phyloP scores from a whole-genome alignment of 2,888 invertebrate species.

The Bedellia somnulentella region DNA sequence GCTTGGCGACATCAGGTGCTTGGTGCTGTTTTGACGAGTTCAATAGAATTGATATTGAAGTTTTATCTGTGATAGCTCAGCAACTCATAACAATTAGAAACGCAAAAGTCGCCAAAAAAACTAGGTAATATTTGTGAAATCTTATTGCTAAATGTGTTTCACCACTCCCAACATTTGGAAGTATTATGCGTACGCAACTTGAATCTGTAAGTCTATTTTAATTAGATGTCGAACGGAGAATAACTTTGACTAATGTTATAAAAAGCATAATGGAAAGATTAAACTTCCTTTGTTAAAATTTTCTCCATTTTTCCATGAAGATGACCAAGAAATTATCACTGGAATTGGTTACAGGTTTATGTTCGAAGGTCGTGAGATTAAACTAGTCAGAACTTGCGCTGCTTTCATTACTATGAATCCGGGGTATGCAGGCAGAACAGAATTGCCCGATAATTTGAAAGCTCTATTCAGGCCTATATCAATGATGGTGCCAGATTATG shows the following conservation, averaged over 20 bases:
- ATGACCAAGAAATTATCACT: background rate
- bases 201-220: too few relatives aligned
- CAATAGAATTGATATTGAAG: conserved; percentile 89
- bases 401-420: conserved; percentile 93
- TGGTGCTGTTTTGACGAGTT: conserved; percentile 95
- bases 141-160: too few relatives aligned
- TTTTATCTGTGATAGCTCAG: conserved; percentile 86
- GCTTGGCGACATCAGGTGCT: conserved; percentile 85
- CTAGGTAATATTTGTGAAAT: too few relatives aligned
- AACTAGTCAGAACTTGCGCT: conserved; percentile 76
- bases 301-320: conserved; percentile 2
- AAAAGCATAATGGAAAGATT: too few relatives aligned
- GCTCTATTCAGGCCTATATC: conserved; percentile 84
- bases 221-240: too few relatives aligned
- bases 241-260: too few relatives aligned
- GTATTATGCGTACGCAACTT: too few relatives aligned
- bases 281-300: too few relatives aligned
- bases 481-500: conserved; percentile 94
- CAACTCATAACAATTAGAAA: conserved; percentile 86
- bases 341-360: conserved; percentile 70
- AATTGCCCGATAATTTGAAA: conserved; percentile 86
- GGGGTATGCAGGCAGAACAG: conserved; percentile 87
- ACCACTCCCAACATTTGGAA: too few relatives aligned
- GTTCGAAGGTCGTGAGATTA: conserved; percentile 89
- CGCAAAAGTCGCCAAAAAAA: conserved; percentile 71